These are phyloP conservation scores for Drosophila vallismaia DNA, from an alignment of 2,888 invertebrate genomes.

Conservation along the genomic window DNA sequence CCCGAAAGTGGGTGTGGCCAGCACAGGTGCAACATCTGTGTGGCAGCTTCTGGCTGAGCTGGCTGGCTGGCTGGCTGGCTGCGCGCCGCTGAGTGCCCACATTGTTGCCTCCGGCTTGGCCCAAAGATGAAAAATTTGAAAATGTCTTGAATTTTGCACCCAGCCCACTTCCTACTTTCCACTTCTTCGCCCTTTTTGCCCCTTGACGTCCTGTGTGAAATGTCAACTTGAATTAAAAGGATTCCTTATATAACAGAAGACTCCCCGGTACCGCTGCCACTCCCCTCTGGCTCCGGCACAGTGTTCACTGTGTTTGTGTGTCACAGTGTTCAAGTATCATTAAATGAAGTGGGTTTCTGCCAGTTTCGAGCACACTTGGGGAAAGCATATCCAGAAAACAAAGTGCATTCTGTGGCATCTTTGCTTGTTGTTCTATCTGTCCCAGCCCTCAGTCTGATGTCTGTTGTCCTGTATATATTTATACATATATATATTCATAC, in stretches of 20 bases:
- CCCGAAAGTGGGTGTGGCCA: neutral
- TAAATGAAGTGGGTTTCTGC: conserved; percentile 83
- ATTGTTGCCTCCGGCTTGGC: conserved; percentile 67
- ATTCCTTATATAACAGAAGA: conserved; percentile 75
- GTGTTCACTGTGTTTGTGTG: conserved; percentile 77
- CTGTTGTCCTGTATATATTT: conserved; percentile 45
- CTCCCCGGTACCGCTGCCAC: conserved; percentile 24
- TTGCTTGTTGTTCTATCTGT: conserved; percentile 63
- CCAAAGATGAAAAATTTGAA: conserved; percentile 80
- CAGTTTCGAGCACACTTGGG: conserved; percentile 82
- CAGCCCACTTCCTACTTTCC: conserved; percentile 15
- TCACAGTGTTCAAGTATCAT: conserved; percentile 82
- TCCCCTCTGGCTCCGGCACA: conserved; percentile 29
- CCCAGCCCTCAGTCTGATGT: conserved; percentile 38
- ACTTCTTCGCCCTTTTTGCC: conserved; percentile 1
- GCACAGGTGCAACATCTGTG: conserved; percentile 45
- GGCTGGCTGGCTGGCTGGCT: neutral
- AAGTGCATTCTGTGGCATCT: conserved; percentile 82
- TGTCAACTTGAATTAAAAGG: conserved; percentile 82
- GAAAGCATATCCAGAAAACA: conserved; percentile 82
- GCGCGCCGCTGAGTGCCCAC: conserved; percentile 66
- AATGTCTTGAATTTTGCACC: conserved; percentile 76
- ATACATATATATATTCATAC: conserved; percentile 12
- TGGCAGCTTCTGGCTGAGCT: conserved; percentile 44
- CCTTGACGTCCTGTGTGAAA: conserved; percentile 67